Conservation (phyloP, 2,888 invertebrate species). For the Spialia ferax region DNA sequence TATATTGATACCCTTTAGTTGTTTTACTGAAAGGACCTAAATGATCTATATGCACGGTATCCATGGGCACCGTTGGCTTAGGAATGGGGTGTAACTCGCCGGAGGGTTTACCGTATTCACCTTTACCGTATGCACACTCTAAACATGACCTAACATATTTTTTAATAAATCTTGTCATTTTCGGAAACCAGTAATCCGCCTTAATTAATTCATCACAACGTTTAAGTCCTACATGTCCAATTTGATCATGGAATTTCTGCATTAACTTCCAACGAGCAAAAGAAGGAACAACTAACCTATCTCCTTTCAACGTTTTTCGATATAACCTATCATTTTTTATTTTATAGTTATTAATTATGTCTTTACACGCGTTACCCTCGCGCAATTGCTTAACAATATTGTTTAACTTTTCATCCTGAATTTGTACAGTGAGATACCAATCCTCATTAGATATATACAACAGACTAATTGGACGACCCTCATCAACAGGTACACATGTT, state of each 20-base stretch:
- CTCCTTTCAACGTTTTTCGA: slow-evolving; percentile 45
- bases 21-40: slow-evolving; percentile 45
- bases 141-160: slow-evolving; percentile 51
- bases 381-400: background rate
- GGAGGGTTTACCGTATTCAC: slow-evolving; percentile 42
- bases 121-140: slow-evolving; percentile 55
- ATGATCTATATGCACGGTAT: slow-evolving; percentile 45
- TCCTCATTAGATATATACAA: too few relatives aligned
- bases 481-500: too few relatives aligned
- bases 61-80: slow-evolving; percentile 43
- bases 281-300: slow-evolving; percentile 51
- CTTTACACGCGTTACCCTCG: background rate
- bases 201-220: slow-evolving; percentile 46
- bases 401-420: background rate
- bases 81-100: slow-evolving; percentile 46
- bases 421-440: background rate
- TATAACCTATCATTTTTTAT: slow-evolving; percentile 45
- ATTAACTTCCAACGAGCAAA: slow-evolving; percentile 51
- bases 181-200: slow-evolving; percentile 52
- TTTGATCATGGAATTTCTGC: slow-evolving; percentile 54
- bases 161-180: slow-evolving; percentile 49
- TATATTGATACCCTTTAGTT: slow-evolving; percentile 44
- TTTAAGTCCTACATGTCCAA: slow-evolving; percentile 48
- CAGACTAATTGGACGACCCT: too few relatives aligned
- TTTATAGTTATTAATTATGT: slow-evolving; percentile 42